Base-by-base conservation (phyloP, 2,797 vertebrate species). In the Austrolebias charrua region DNA sequence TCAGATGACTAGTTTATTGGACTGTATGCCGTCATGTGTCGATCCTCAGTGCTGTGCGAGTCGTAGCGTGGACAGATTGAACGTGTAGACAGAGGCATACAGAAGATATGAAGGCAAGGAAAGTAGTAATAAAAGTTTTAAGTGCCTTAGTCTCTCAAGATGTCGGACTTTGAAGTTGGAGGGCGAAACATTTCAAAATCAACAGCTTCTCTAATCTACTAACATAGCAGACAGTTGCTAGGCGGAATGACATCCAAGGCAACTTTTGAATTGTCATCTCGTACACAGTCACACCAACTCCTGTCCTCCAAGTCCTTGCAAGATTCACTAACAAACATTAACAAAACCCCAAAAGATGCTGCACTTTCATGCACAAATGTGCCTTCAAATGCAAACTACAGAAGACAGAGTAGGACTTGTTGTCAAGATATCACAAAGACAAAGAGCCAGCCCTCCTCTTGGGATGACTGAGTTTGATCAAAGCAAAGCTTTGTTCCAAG, bases 191-290 rank as follows among this genome's bases (percentile, higher is more conserved):
- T 84, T 73, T 72, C 59, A 82, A 80, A 89, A 88, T 86, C 88
- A 88, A 88, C 88, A 83, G 74, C 56, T 62, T 45, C 78, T 87
- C 73, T 85, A 86, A 90, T 91, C 86, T 90, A 82, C 83, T 88
- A 89, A 87, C 84, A 83, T 89, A 86, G 72, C 81, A 63, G 79
- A 83, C 75, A 69, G 71, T 51, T 66, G 66, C 50, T 71, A 77
- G 79, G 79, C 65, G 47, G 76, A 61, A 82, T 80, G 82, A 88
- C 80, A 84, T 86, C 72, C 73, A 70, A 82, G 69, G 72, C 63
- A 69, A 82, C 77, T 85, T 84, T 60, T 82, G 63, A 84, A 88
- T 87, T 47, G 88, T 86, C 86, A 81, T 75, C 69, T 56, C 72
- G 61, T 69, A 71, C 60, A 75, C 67, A 52, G 49, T 43, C 3